These are phyloP conservation scores for Himalopsyche tibetana DNA, from an alignment of 2,888 invertebrate species.

Conservation along the genomic window DNA sequence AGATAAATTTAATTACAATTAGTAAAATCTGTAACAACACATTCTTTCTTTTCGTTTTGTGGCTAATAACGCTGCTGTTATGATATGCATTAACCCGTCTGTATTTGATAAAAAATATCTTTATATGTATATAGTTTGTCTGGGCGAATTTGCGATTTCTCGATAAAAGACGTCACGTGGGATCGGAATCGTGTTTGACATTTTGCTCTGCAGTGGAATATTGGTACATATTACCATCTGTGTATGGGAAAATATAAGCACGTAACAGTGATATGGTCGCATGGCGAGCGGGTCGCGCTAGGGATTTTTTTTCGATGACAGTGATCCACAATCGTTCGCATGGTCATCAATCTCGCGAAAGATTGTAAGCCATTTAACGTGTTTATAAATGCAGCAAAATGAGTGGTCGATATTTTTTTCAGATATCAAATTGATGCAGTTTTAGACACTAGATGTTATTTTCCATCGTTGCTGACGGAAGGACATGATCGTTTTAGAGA, in stretches of 20 bases:
- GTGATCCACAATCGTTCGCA: background rate
- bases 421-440: no score
- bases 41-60: background rate
- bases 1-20: no score
- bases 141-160: slow-evolving; percentile 53
- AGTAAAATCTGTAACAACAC: no score
- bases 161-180: slow-evolving; percentile 65
- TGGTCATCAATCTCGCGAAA: no score
- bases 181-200: slow-evolving; percentile 66
- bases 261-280: slow-evolving; percentile 14
- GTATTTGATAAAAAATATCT: background rate
- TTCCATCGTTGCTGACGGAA: no score
- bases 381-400: no score
- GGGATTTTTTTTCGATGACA: background rate
- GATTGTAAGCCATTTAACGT: no score
- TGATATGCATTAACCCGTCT: background rate
- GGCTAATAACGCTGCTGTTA: background rate
- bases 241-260: slow-evolving; percentile 44
- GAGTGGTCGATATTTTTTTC: no score
- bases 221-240: slow-evolving; percentile 45
- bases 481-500: no score
- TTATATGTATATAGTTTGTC: background rate
- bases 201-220: slow-evolving; percentile 61
- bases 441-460: no score
- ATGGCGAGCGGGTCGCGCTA: slow-evolving; percentile 5